These are phyloP conservation scores for Holocentrus rufus DNA, from an alignment of 2,797 vertebrate genomes.

Conservation along the genomic window DNA sequence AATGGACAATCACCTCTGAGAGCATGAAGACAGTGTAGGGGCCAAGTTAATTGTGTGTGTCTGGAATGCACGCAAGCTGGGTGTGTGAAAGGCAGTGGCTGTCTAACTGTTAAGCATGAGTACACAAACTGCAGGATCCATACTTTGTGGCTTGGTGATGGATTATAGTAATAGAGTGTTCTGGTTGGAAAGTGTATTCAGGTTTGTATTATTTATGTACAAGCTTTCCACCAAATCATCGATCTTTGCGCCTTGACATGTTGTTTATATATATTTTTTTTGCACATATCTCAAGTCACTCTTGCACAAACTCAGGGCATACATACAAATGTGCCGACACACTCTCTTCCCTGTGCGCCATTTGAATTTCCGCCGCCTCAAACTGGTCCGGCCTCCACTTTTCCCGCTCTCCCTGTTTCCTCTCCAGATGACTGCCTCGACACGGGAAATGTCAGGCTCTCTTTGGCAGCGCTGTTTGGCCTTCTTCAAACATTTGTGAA, in stretches of 20 bases:
- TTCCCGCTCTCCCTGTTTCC: conserved; percentile 66
- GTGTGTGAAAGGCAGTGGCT: conserved; percentile 27
- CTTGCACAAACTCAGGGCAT: conserved; percentile 31
- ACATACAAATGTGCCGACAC: conserved; percentile 19
- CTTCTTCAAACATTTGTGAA: conserved; percentile 81
- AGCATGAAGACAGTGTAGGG: conserved; percentile 61
- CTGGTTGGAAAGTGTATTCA: conserved; percentile 42
- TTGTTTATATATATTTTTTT: conserved; percentile 45
- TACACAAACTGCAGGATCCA: conserved; percentile 25
- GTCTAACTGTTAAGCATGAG: conserved; percentile 36
- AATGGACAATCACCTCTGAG: conserved; percentile 78
- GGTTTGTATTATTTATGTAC: conserved; percentile 64
- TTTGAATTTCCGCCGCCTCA: conserved; percentile 67
- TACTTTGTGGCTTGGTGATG: conserved; percentile 47
- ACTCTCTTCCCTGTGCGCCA: conserved; percentile 41
- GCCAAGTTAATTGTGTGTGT: conserved; percentile 67
- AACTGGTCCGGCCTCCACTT: conserved; percentile 54
- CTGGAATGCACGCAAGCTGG: conserved; percentile 36
- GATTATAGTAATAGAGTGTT: conserved; percentile 60
- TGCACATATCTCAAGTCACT: conserved; percentile 43
- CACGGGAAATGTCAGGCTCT: conserved; percentile 79
- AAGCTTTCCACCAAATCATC: conserved; percentile 53
- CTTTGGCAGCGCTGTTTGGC: conserved; percentile 68
- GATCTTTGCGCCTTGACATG: conserved; percentile 54
- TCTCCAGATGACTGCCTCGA: conserved; percentile 71